phyloP scores from a whole-genome alignment of 2,888 invertebrate species.

The Pimpla rufipes region DNA sequence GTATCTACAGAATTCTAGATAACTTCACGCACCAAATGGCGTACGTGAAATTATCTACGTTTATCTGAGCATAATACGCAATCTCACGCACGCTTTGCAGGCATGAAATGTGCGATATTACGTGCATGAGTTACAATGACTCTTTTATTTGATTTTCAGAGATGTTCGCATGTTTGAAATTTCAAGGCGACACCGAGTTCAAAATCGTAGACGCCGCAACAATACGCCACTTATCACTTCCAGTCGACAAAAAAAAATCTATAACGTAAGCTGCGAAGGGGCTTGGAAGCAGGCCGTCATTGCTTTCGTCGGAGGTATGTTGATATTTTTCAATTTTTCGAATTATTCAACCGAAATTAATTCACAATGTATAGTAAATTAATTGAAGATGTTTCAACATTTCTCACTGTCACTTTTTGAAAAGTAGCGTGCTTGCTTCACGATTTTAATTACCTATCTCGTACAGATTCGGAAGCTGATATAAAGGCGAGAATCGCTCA shows the following conservation, averaged over 20 bases:
- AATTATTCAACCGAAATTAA: not conserved
- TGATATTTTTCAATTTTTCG: not conserved
- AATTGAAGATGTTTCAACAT: not conserved
- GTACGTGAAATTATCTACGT: too few relatives aligned
- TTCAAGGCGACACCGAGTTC: constrained; percentile 4
- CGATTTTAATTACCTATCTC: not conserved
- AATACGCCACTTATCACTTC: not conserved
- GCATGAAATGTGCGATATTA: too few relatives aligned
- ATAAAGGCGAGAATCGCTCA: not conserved
- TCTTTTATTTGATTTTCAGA: constrained; percentile 15
- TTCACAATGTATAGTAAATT: not conserved
- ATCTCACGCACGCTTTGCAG: too few relatives aligned
- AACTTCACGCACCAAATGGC: too few relatives aligned
- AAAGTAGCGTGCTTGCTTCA: not conserved
- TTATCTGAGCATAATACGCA: too few relatives aligned
- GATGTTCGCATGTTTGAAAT: constrained; percentile 1
- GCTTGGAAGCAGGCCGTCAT: constrained; percentile 6
- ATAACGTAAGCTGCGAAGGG: constrained; percentile 13
- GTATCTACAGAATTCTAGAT: too few relatives aligned
- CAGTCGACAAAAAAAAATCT: constrained; percentile 1
- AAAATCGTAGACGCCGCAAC: not conserved
- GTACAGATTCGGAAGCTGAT: not conserved
- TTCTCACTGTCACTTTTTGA: not conserved
- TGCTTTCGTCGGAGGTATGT: constrained; percentile 25
- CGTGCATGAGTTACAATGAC: too few relatives aligned